Evolutionary conservation across 2,888 invertebrate genomes (phyloP), one percentile per base, ranked within the genome.

Genomic region (Digitonthophagus gazella): DNA sequence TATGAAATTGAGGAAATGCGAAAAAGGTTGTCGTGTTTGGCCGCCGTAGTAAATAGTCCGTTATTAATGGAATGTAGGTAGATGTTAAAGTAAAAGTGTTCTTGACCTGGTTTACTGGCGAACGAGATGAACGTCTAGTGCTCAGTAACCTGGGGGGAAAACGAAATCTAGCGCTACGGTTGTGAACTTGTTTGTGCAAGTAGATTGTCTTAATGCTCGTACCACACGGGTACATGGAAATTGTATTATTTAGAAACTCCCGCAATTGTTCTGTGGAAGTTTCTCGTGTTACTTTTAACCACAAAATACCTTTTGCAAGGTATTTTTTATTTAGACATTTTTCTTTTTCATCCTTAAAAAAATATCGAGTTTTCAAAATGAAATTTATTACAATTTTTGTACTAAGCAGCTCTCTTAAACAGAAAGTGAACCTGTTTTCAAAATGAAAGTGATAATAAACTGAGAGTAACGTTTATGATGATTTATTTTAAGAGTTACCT

Each of bases 51-150:
- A 61, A 18, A 61, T 16, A 61, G 18, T 61, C 61, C 61, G 61
- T 61, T 61, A 61, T 20, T 61, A 18, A 61, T 61, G 20, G 61
- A 44, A 61, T 61, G 61, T 61, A 61, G 15, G 61, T 61, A 61
- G 18, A 61, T 61, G 16, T 61, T 61, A 61, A 61, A 61, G 61
- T 61, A 61, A 61, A 61, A 61, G 61, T 61, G 61, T 19, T 61
- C 61, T 61, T 61, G 61, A 61, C 61, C 61, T 61, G 19, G 20
- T 19, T 61, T 44, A 44, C 28, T 44, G 28, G 28, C 28, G 61
- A n/a, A 61, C 61, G 18, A 61, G 19, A 61, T 18, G 61, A 61
- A 61, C 19, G 19, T 19, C 58, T 58, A 8, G 58, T 18, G 20
- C 54, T 11, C 54, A 54, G 14, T n/a, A 58, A 8, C n/a, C 58